phyloP scores from a whole-genome alignment of 64 coral and sea anemone species.

The Anthopleura sola region DNA sequence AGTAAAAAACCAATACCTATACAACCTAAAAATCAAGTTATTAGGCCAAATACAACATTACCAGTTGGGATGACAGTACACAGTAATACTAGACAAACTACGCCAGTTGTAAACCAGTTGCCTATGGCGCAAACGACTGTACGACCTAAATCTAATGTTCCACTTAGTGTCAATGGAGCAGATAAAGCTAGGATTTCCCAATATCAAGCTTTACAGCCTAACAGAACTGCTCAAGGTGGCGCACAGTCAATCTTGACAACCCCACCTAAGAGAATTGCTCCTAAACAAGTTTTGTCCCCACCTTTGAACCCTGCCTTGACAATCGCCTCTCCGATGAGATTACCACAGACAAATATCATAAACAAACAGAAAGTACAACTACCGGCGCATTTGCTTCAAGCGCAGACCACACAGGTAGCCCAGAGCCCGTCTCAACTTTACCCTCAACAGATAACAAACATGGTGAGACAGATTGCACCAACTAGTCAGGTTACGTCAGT shows the following conservation, averaged over 20 bases:
- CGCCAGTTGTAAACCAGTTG: not conserved
- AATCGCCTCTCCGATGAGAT: slow-evolving; percentile 9
- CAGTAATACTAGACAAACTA: not conserved
- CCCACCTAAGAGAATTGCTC: slow-evolving; percentile 82
- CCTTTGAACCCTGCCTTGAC: slow-evolving; percentile 37
- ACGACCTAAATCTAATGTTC: not conserved
- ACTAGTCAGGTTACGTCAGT: not conserved
- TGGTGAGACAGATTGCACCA: not conserved
- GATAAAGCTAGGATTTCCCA: not conserved
- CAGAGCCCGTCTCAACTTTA: not conserved
- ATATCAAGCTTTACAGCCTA: not conserved
- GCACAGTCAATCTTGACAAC: slow-evolving; percentile 18
- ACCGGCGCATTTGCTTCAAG: not conserved
- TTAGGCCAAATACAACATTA: slow-evolving; percentile 27
- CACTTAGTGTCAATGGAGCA: slow-evolving; percentile 4
- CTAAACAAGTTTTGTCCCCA: slow-evolving; percentile 66
- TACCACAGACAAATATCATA: not conserved
- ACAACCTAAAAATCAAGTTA: slow-evolving; percentile 75
- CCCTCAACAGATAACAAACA: not conserved
- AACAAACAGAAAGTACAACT: slow-evolving; percentile 17
- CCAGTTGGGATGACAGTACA: not conserved
- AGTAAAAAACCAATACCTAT: slow-evolving; percentile 91
- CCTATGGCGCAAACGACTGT: not conserved
- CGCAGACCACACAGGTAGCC: not conserved
- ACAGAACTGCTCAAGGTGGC: not conserved